phyloP scores from a whole-genome alignment of 2,113 vertebrate genomes.

The Salvelinus alpinus region DNA sequence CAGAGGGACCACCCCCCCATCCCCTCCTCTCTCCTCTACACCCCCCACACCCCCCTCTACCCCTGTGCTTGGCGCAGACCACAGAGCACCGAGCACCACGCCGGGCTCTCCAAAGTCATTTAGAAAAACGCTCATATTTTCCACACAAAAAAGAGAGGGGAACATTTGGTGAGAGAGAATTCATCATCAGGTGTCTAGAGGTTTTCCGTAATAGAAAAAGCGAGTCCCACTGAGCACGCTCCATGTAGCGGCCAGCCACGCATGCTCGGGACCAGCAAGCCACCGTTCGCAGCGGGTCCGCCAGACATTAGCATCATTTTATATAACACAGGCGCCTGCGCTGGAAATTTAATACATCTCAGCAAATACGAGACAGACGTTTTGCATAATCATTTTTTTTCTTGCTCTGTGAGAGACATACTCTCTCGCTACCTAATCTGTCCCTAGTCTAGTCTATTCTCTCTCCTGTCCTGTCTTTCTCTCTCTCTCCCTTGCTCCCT shows the following conservation, averaged over 20 bases:
- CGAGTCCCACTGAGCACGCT: constrained; percentile 96
- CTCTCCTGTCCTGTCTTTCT: constrained; percentile 45
- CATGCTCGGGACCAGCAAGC: constrained; percentile 97
- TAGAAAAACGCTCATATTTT: constrained; percentile 98
- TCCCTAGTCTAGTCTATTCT: constrained; percentile 2
- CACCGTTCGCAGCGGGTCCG: constrained; percentile 95
- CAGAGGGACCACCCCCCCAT: constrained; percentile 60
- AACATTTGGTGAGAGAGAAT: constrained; percentile 99
- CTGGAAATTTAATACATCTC: constrained; percentile 99
- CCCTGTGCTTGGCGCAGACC: constrained; percentile 79
- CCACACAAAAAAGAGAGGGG: constrained; percentile 88
- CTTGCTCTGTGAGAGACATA: constrained; percentile 16
- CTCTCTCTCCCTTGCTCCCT: constrained; percentile 29
- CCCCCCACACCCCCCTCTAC: constrained; percentile 1
- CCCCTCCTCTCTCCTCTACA: neutral
- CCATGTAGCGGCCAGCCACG: constrained; percentile 95
- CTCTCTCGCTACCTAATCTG: constrained; percentile 25
- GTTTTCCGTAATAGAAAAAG: constrained; percentile 99
- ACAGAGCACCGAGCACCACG: constrained; percentile 86
- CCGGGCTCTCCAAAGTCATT: constrained; percentile 97
- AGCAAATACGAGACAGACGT: constrained; percentile 96
- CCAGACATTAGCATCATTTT: constrained; percentile 99
- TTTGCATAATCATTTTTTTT: constrained; percentile 93
- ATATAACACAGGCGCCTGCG: constrained; percentile 96
- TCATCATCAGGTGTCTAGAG: constrained; percentile 99